These are phyloP conservation scores for Parazoanthus darwini DNA, from an alignment of 92 coral and sea anemone genomes.

Conservation along the genomic window DNA sequence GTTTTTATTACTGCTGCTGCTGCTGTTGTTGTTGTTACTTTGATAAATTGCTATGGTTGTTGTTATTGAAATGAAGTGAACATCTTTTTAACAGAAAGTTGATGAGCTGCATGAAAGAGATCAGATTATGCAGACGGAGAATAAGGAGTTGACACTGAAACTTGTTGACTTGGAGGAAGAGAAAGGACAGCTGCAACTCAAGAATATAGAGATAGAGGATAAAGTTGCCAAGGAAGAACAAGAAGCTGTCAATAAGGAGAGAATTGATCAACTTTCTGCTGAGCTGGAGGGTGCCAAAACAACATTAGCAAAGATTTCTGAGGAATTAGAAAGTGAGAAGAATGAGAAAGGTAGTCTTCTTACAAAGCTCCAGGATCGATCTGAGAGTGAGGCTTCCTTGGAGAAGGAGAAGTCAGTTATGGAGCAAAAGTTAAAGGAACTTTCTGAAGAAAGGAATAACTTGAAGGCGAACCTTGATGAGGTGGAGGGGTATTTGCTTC, in stretches of 20 bases:
- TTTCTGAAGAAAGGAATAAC: constrained; percentile 53
- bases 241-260: constrained; percentile 36
- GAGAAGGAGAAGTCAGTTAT: constrained; percentile 50
- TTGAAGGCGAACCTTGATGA: constrained; percentile 62
- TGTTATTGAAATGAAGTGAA: neutral
- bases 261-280: constrained; percentile 34
- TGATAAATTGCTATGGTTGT: neutral
- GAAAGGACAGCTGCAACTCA: constrained; percentile 58
- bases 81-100: constrained; percentile 31
- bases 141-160: constrained; percentile 57
- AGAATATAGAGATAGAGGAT: constrained; percentile 63
- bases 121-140: constrained; percentile 61
- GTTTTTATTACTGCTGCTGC: neutral
- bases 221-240: constrained; percentile 45
- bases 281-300: constrained; percentile 20
- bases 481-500: constrained; percentile 63
- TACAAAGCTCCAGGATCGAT: constrained; percentile 31
- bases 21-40: neutral
- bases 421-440: constrained; percentile 49
- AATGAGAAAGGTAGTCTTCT: constrained; percentile 26
- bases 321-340: constrained; percentile 34
- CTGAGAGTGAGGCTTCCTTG: constrained; percentile 41
- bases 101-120: constrained; percentile 63
- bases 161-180: constrained; percentile 71
- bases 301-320: constrained; percentile 5